Conservation (phyloP, 1,140 invertebrate genomes). For the Magallana ariakensis region DNA sequence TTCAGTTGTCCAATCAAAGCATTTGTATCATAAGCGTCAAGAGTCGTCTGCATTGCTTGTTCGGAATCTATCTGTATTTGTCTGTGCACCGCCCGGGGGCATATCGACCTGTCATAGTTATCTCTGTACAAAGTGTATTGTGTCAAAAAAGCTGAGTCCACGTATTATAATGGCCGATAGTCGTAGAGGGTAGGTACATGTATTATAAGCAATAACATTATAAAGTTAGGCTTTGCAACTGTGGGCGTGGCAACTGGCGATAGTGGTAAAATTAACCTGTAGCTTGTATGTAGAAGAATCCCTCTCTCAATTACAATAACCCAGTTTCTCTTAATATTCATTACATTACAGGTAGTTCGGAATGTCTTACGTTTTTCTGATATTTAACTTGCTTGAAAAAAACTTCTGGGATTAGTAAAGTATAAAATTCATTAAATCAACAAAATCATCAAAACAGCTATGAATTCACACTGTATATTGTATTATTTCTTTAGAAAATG, state of each 20-base stretch:
- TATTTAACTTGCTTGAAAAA: too few relatives aligned
- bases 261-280: too few relatives aligned
- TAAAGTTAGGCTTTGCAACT: background rate
- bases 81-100: background rate
- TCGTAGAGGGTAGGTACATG: slow-evolving; percentile 33
- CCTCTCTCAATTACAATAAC: too few relatives aligned
- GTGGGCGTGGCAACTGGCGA: background rate
- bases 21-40: background rate
- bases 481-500: too few relatives aligned
- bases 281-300: too few relatives aligned
- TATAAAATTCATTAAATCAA: too few relatives aligned
- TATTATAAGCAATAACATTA: background rate
- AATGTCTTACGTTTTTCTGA: too few relatives aligned
- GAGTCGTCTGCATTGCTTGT: slow-evolving; percentile 40
- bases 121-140: slow-evolving; percentile 20
- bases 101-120: slow-evolving; percentile 8
- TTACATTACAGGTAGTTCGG: too few relatives aligned
- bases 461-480: too few relatives aligned
- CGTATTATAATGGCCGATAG: slow-evolving; percentile 14
- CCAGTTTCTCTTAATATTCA: too few relatives aligned
- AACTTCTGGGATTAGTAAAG: too few relatives aligned
- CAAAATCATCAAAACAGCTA: too few relatives aligned
- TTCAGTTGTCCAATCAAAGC: slow-evolving; percentile 30
- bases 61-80: background rate
- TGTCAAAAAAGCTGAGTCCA: slow-evolving; percentile 1